Conservation (phyloP, 1,140 invertebrate species). For the Popillia japonica region DNA sequence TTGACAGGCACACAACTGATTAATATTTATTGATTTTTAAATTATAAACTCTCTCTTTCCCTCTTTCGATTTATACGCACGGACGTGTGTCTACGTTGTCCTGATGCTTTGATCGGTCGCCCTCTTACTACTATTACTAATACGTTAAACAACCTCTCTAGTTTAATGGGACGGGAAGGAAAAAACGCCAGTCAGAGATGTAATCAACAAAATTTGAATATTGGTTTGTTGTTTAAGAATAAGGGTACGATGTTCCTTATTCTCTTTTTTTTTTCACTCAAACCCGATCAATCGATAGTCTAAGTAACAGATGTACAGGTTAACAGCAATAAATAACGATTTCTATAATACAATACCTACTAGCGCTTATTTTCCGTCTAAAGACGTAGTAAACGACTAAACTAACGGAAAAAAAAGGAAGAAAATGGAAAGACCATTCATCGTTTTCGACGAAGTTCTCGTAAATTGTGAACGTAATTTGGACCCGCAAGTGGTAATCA, state of each 20-base stretch:
- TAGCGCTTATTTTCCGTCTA: too few relatives aligned
- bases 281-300: too few relatives aligned
- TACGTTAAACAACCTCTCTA: too few relatives aligned
- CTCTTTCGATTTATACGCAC: not conserved
- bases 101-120: not conserved
- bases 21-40: constrained; percentile 20
- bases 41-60: not conserved
- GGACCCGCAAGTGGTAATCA: not conserved
- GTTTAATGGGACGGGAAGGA: not conserved
- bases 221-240: not conserved
- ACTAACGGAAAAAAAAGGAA: too few relatives aligned
- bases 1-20: constrained; percentile 7
- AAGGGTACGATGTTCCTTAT: not conserved
- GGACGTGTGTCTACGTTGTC: not conserved
- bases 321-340: too few relatives aligned
- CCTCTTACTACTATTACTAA: too few relatives aligned
- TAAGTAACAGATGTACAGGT: too few relatives aligned
- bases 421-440: too few relatives aligned
- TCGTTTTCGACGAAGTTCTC: too few relatives aligned
- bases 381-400: too few relatives aligned
- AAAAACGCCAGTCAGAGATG: constrained; percentile 1
- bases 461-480: constrained; percentile 16
- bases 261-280: too few relatives aligned
- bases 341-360: too few relatives aligned
- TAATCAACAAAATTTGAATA: constrained; percentile 4